phyloP scores from a whole-genome alignment of 2,888 invertebrate species.

The Strigamia maritima region DNA sequence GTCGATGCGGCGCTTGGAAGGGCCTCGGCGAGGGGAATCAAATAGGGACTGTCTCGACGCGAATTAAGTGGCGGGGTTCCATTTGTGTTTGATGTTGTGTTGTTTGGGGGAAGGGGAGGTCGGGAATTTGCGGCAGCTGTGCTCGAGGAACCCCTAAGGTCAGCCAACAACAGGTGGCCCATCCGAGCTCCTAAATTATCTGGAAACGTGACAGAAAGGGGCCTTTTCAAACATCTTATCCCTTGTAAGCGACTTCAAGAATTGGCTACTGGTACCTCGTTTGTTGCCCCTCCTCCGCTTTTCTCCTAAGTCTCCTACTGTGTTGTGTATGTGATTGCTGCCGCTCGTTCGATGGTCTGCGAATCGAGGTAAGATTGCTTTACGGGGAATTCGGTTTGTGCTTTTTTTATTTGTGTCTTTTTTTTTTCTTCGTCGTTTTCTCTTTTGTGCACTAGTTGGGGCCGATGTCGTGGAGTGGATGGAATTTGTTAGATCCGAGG shows the following conservation, averaged over 20 bases:
- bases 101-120: neutral
- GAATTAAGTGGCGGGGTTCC: constrained; percentile 1
- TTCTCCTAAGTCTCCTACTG: neutral
- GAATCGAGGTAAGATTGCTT: neutral
- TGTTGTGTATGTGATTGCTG: neutral
- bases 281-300: neutral
- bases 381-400: neutral
- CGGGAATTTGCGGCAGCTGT: constrained; percentile 24
- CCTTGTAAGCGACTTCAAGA: neutral
- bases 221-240: constrained; percentile 16
- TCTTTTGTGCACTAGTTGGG: neutral
- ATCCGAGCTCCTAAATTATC: constrained; percentile 28
- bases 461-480: neutral
- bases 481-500: neutral
- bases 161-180: constrained; percentile 30
- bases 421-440: neutral
- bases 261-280: constrained; percentile 7
- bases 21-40: neutral
- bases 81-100: neutral
- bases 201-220: constrained; percentile 27
- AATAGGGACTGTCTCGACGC: neutral
- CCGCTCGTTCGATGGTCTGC: neutral
- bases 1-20: neutral
- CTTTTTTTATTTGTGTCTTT: neutral
- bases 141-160: neutral